Percentiles rank a stretch among this genome's conserved stretches.
These are phyloP conservation scores for Diarsia rubi DNA, from an alignment of 2,888 invertebrate genomes.

Conservation along the genomic window DNA sequence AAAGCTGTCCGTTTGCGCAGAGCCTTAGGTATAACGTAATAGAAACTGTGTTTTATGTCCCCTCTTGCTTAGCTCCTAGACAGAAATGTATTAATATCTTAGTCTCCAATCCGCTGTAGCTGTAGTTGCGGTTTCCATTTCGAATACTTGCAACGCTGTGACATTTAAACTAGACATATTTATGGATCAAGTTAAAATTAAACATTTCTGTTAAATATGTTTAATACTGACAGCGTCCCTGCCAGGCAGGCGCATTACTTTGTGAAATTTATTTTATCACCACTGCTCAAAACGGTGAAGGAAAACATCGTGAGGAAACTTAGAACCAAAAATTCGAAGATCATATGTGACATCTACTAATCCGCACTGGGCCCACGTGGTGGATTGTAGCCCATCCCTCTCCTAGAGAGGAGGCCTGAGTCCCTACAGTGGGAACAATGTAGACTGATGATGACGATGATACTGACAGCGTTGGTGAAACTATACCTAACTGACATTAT, in stretches of 20 bases:
- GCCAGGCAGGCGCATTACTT: no score
- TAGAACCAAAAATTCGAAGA: no score
- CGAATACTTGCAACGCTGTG: constrained; percentile 7
- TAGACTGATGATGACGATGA: no score
- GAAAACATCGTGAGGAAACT: no score
- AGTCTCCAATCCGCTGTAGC: constrained; percentile 15
- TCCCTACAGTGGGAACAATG: no score
- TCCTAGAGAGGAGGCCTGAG: no score
- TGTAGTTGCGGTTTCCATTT: constrained; percentile 25
- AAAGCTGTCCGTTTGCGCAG: no score
- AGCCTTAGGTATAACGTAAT: constrained; percentile 31
- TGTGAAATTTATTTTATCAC: no score
- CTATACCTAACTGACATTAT: neutral
- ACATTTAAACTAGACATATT: constrained; percentile 16
- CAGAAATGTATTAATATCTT: constrained; percentile 48
- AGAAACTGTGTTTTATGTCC: constrained; percentile 49
- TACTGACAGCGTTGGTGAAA: neutral
- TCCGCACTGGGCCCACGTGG: no score
- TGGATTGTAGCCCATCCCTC: no score
- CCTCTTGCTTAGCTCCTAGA: constrained; percentile 26
- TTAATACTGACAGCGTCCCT: neutral
- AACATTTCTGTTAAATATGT: neutral
- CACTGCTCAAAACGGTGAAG: no score
- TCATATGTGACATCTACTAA: no score
- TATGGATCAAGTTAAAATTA: constrained; percentile 10